phyloP scores from a whole-genome alignment of 2,797 vertebrate genomes.

The Strix occidentalis region DNA sequence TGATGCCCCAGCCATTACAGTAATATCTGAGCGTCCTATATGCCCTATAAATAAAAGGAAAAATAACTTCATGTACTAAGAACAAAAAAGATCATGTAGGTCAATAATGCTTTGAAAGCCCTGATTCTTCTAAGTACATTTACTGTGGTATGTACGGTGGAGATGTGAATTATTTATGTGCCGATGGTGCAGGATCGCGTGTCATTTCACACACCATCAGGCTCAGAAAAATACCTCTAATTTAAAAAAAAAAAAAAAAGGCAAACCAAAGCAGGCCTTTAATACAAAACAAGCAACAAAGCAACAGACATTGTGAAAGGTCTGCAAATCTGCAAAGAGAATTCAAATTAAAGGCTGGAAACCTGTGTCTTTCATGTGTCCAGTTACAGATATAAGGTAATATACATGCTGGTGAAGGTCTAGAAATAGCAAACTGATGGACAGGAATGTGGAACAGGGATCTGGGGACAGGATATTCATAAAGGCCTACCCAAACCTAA shows the following conservation, averaged over 20 bases:
- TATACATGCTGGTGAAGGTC: neutral
- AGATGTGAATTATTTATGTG: slow-evolving; percentile 29
- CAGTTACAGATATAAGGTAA: neutral
- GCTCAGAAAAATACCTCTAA: neutral
- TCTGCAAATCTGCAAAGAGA: neutral
- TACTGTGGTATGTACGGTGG: neutral
- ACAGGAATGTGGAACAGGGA: neutral
- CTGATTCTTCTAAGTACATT: neutral
- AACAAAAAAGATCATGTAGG: neutral
- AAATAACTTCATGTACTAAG: neutral
- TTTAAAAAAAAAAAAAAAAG: neutral
- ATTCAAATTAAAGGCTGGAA: neutral
- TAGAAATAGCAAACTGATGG: neutral
- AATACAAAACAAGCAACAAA: neutral
- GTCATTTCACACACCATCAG: slow-evolving; percentile 30
- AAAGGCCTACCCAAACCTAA: neutral
- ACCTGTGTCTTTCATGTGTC: neutral
- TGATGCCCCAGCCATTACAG: neutral
- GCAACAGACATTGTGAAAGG: neutral
- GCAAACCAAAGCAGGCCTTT: neutral
- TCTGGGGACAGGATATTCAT: neutral
- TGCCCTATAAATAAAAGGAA: neutral
- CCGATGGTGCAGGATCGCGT: neutral
- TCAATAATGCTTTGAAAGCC: neutral
- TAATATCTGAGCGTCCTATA: neutral